phyloP scores from a whole-genome alignment of 1,140 invertebrate genomes.

The Drosophila nasuta region DNA sequence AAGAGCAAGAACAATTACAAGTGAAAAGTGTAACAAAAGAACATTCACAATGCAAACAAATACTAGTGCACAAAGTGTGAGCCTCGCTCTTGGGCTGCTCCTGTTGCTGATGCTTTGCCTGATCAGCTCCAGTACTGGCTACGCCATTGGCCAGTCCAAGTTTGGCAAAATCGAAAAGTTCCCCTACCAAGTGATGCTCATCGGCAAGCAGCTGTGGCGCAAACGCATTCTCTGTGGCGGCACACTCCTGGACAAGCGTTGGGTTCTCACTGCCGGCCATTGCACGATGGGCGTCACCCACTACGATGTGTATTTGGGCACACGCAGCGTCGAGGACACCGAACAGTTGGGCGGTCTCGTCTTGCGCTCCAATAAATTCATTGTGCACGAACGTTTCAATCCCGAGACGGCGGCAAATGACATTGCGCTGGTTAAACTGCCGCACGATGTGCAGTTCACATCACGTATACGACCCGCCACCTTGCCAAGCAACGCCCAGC shows the following conservation, averaged over 20 bases:
- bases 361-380: slow-evolving; percentile 76
- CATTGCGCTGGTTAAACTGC: slow-evolving; percentile 79
- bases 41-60: slow-evolving; percentile 49
- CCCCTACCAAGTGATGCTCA: slow-evolving; percentile 84
- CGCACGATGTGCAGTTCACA: slow-evolving; percentile 64
- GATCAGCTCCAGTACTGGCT: slow-evolving; percentile 33
- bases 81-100: slow-evolving; percentile 37
- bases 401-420: slow-evolving; percentile 78
- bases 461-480: slow-evolving; percentile 68
- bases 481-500: slow-evolving; percentile 52
- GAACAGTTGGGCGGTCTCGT: slow-evolving; percentile 66
- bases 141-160: slow-evolving; percentile 77
- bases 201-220: slow-evolving; percentile 81
- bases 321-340: slow-evolving; percentile 73
- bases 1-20: slow-evolving; percentile 29
- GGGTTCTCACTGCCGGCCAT: slow-evolving; percentile 92
- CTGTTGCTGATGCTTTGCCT: slow-evolving; percentile 42
- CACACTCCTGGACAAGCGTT: slow-evolving; percentile 89
- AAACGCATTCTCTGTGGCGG: slow-evolving; percentile 89
- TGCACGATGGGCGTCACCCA: slow-evolving; percentile 88
- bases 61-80: slow-evolving; percentile 30
- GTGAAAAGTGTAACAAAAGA: slow-evolving; percentile 53
- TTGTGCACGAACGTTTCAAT: slow-evolving; percentile 75
- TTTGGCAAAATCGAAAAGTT: slow-evolving; percentile 81
- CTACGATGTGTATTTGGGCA: slow-evolving; percentile 79